These are phyloP conservation scores for Sapayoa aenigma DNA, from an alignment of 2,113 vertebrate species.

Conservation along the genomic window DNA sequence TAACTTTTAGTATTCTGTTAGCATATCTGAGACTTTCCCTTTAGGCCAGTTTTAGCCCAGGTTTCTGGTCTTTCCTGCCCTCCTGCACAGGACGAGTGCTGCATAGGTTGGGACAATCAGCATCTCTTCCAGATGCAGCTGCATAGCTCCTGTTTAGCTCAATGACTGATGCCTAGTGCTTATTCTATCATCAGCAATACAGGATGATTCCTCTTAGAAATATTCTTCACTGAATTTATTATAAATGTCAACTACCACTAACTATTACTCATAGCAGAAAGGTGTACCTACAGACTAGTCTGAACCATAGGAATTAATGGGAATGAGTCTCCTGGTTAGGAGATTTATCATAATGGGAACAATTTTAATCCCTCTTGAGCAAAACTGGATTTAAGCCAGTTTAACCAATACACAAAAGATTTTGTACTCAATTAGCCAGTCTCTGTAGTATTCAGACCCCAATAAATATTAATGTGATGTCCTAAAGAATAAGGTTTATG, in stretches of 20 bases:
- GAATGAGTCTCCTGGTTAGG: background rate
- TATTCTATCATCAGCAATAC: background rate
- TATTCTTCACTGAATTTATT: background rate
- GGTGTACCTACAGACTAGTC: background rate
- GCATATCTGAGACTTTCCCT: background rate
- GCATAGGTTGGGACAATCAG: background rate
- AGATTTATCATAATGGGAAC: background rate
- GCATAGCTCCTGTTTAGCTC: background rate
- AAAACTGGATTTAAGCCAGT: constrained; percentile 14
- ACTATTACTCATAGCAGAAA: background rate
- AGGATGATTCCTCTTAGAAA: background rate
- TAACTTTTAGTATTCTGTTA: background rate
- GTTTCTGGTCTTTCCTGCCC: background rate
- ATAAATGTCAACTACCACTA: background rate
- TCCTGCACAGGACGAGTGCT: background rate
- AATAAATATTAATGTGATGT: constrained; percentile 49
- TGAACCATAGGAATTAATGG: background rate
- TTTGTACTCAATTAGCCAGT: constrained; percentile 35
- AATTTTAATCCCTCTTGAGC: constrained; percentile 18
- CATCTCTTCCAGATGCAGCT: background rate
- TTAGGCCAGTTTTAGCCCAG: background rate
- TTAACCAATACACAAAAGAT: constrained; percentile 41
- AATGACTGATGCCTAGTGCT: background rate
- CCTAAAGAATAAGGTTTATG: constrained; percentile 44
- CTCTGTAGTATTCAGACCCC: constrained; percentile 9